Evolutionary conservation across 2,888 invertebrate genomes (phyloP).

Genomic region (Lochmaea crataegi): DNA sequence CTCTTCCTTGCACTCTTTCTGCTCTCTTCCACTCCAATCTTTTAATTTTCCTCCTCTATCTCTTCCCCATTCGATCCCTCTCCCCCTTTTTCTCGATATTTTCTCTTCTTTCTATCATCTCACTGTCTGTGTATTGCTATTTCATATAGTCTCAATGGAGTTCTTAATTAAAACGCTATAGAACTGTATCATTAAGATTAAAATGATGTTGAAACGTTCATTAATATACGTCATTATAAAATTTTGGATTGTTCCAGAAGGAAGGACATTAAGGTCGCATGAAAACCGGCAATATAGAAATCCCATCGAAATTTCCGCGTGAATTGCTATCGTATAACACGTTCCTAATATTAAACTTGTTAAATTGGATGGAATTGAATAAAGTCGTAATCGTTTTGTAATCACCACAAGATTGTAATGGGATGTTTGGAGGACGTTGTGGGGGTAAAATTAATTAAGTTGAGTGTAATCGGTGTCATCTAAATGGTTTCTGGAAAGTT

Average conservation of each 20-base stretch:
- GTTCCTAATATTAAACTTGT: conserved; percentile 46
- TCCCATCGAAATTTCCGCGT: conserved; percentile 45
- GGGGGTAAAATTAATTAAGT: neutral
- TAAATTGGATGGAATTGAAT: conserved; percentile 48
- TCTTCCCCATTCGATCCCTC: no score
- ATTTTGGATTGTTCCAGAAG: neutral
- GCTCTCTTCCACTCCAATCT: no score
- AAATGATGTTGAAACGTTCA: neutral
- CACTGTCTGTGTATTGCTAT: no score
- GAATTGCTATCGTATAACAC: conserved; percentile 47
- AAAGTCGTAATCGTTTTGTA: conserved; percentile 31
- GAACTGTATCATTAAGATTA: neutral
- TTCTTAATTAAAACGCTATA: neutral
- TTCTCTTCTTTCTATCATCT: no score
- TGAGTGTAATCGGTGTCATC: conserved; percentile 1
- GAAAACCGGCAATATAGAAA: conserved; percentile 39
- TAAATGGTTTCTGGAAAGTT: neutral
- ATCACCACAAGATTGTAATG: conserved; percentile 28
- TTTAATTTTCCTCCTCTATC: no score
- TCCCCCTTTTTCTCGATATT: no score
- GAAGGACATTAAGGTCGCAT: conserved; percentile 33
- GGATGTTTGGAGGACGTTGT: neutral
- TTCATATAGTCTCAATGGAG: neutral
- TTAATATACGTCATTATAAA: neutral
- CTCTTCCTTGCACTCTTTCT: no score